Evolutionary conservation across 2,797 vertebrate species (phyloP), one percentile per base, ranked within the genome.

Genomic region (Pseudomugil gertrudae): DNA sequence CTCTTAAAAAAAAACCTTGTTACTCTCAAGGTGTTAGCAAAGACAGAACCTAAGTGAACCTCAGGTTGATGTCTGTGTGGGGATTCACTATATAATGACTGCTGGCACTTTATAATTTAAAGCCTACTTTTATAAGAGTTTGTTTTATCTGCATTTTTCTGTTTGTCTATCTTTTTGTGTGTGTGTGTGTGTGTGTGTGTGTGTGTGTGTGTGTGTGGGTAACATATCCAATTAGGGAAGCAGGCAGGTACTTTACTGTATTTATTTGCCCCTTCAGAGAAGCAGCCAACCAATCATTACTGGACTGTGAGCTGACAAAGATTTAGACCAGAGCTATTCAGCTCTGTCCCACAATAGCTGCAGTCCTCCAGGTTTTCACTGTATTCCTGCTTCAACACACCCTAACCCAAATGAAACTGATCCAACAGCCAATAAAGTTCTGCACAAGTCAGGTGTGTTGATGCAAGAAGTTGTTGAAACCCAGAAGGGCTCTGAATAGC

Each of bases 161-260:
- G 13, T 69, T 47, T 70, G 54, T 66, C 53, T 69, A 24, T 54
- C 8, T 65, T 56, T 14, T 1, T 63, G 35, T 67, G 40, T 63
- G 52, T 50, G 19, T 79, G 53, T 69, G 15, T 17, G 36, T 26
- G 13, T 35, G 33, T 35, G 33, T 35, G 33, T 35, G 33, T 35
- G 29, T 30, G 29, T 30, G 29, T 30, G 29, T 30, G 29, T 30
- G 32, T 32, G 32, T 5, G 32, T 5, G 32, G 4, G 32, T 58
- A 78, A 55, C 57, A 9, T 74, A 68, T 83, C 84, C 84, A 84
- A 83, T 86, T 83, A 87, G 69, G 65, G 71, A 63, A 81, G 29
- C 32, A 67, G 79, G 71, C 73, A 67, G 73, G 62, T 74, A 75
- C 70, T 66, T 69, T 64, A 80, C 76, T 76, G 68, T 63, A 63